phyloP scores from a whole-genome alignment of 2,888 invertebrate genomes.

The Zaprionus obscuricornis region DNA sequence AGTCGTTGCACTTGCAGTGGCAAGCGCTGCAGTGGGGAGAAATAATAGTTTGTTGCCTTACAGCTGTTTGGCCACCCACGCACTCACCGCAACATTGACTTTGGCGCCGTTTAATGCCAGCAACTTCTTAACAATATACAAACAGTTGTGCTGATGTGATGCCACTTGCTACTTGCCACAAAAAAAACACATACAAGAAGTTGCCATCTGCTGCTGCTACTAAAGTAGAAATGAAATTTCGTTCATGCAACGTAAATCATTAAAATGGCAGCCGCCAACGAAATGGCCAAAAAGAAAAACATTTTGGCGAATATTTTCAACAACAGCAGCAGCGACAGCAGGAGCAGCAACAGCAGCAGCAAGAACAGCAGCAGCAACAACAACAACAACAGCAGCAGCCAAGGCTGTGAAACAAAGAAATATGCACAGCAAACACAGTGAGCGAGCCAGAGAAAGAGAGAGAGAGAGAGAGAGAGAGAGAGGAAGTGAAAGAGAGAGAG shows the following conservation, averaged over 20 bases:
- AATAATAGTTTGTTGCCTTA: no score
- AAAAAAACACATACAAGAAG: no score
- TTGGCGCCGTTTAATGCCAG: conserved; percentile 23
- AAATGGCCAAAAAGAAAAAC: conserved; percentile 66
- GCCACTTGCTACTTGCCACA: conserved; percentile 3
- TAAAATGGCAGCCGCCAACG: conserved; percentile 62
- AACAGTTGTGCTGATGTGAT: conserved; percentile 53
- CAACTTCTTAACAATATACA: conserved; percentile 38
- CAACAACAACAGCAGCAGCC: conserved; percentile 72
- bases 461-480: not conserved
- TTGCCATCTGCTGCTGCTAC: not conserved
- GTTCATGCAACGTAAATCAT: conserved; percentile 68
- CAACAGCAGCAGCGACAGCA: no score
- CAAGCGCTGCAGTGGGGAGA: not conserved
- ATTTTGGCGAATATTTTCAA: conserved; percentile 72
- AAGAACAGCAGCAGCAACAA: no score
- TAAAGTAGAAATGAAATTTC: conserved; percentile 49
- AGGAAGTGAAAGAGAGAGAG: not conserved
- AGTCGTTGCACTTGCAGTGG: conserved; percentile 52
- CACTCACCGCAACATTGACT: conserved; percentile 15
- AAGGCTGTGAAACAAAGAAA: conserved; percentile 64
- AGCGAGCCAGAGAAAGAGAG: conserved; percentile 24
- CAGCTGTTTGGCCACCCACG: conserved; percentile 16
- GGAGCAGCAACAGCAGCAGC: no score
- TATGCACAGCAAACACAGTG: conserved; percentile 16